Base-by-base conservation (phyloP, 2,797 vertebrate genomes). In the Sebastolobus alascanus region DNA sequence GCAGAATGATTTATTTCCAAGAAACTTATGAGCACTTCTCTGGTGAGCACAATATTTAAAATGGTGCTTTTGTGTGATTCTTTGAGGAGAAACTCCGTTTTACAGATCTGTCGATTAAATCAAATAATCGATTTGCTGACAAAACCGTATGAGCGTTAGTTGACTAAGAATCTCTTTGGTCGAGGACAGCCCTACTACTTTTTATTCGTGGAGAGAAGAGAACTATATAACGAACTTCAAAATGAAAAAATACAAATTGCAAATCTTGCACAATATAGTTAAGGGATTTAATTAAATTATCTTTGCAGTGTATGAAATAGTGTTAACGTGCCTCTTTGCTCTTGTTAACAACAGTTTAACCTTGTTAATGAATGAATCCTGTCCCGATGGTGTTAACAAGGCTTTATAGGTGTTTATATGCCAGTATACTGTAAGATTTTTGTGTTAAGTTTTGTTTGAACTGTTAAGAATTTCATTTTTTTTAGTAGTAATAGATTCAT, bases 61-160 rank as follows among this genome's bases (percentile, higher is more conserved):
- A 8, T 20, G 16, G 43, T 0, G 43, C 43, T 46, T 46, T 46
- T 46, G 16, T 46, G 0, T 46, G 43, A 46, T 46, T 46, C 43
- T 46, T 46, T 46, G 43, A 18, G 43, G 43, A 46, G 43, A 20
- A 46, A 46, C 16, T 46, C 43, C 18, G 16, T 46, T 46, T 46
- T 46, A 46, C 43, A 46, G 16, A 46, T 46, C 43, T 46, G 3
- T 46, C 7, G 43, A 46, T 46, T 46, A 46, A 46, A 46, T 18
- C 40, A 43, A 43, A 0, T 43, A 7, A 43, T 0, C 40, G 0
- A 43, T 43, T 43, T 0, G 40, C 0, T 0, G 14, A 43, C 40
- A 43, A 43, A 43, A 43, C 40, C 43, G 43, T 13, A 40, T 12
- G 4, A 38, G 0, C 12, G 2, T 46, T 46, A 8, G 16, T 2